A percentile compares a stretch with the other conserved stretches of the same genome.
Conservation (phyloP, 1,140 invertebrate species). For the Drosophila lini region DNA sequence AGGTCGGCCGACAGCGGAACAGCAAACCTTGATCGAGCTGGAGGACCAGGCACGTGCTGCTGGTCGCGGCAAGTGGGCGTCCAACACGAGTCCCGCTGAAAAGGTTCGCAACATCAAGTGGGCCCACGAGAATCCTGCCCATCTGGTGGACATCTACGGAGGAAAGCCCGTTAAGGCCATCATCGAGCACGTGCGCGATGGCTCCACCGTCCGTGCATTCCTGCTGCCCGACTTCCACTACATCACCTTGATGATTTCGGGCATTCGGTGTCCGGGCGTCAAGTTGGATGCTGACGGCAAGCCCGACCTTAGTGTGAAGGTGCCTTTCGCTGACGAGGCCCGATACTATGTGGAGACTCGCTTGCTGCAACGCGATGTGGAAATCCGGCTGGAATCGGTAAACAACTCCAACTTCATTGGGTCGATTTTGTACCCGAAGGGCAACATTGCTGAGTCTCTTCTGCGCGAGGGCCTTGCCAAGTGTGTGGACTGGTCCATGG, state of each 20-base stretch:
- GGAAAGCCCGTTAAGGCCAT: conserved; percentile 93
- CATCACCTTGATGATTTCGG: conserved; percentile 97
- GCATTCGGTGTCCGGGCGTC: conserved; percentile 93
- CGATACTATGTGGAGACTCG: conserved; percentile 96
- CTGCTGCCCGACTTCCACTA: conserved; percentile 91
- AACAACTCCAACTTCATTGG: conserved; percentile 98
- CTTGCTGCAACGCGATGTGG: conserved; percentile 96
- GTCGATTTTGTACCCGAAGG: conserved; percentile 95
- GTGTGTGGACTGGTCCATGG: conserved; percentile 99
- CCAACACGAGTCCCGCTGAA: conserved; percentile 85
- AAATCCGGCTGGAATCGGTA: conserved; percentile 95
- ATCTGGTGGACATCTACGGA: conserved; percentile 92
- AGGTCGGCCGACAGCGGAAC: conserved; percentile 89
- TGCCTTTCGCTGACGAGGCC: conserved; percentile 85
- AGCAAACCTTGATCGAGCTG: conserved; percentile 91
- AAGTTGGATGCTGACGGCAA: conserved; percentile 89
- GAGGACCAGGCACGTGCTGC: conserved; percentile 95
- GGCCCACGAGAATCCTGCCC: conserved; percentile 92
- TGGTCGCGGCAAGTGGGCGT: conserved; percentile 94
- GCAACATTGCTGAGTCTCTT: conserved; percentile 98
- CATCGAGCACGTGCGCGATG: conserved; percentile 98
- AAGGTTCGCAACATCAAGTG: conserved; percentile 95
- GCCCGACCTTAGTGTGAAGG: conserved; percentile 86
- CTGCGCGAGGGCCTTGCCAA: conserved; percentile 96
- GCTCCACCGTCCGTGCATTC: conserved; percentile 96